These are phyloP conservation scores for Onychostruthus taczanowskii DNA, from an alignment of 2,113 vertebrate genomes.

Conservation along the genomic window DNA sequence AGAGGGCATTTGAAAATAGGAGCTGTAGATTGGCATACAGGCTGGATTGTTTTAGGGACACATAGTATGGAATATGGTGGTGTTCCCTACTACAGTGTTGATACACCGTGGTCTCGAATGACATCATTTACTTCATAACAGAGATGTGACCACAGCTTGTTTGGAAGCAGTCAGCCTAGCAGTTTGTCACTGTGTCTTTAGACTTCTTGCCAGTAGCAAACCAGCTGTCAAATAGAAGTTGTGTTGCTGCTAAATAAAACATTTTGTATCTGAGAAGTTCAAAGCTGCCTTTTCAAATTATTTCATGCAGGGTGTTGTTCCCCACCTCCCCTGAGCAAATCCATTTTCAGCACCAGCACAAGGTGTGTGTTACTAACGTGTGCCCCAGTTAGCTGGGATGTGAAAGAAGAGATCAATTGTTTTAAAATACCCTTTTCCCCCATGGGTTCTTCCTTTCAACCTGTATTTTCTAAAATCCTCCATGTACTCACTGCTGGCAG, in stretches of 20 bases:
- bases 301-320: not conserved
- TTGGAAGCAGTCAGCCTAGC: not conserved
- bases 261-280: not conserved
- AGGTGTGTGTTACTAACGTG: not conserved
- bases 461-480: constrained; percentile 9
- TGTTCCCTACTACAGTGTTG: not conserved
- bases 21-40: not conserved
- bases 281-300: not conserved
- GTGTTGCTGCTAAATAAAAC: not conserved
- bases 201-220: constrained; percentile 9
- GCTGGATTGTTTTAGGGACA: not conserved
- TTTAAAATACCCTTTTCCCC: not conserved
- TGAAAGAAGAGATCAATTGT: not conserved
- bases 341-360: not conserved
- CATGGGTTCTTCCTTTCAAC: not conserved
- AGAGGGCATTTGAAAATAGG: not conserved
- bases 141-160: not conserved
- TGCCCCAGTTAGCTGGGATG: not conserved
- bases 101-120: not conserved
- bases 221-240: not conserved
- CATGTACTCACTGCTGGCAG: not conserved
- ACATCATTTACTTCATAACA: not conserved
- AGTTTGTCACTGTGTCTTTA: not conserved
- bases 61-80: not conserved
- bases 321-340: not conserved